phyloP scores from a whole-genome alignment of 2,888 invertebrate genomes.

The Andrena hattorfiana region DNA sequence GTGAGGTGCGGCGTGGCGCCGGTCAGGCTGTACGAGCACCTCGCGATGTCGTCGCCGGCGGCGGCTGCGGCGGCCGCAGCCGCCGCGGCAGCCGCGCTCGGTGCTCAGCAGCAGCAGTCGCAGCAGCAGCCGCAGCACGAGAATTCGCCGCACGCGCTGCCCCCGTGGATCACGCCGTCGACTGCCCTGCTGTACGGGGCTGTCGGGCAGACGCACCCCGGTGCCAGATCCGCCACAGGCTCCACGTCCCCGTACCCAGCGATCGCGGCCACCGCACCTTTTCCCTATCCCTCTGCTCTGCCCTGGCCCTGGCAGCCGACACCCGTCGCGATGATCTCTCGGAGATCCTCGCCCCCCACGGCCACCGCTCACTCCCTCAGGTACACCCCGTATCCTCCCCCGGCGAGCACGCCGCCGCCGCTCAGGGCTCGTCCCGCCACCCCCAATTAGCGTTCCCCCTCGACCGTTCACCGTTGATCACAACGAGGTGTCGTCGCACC shows the following conservation, averaged over 20 bases:
- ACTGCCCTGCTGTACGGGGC: slow-evolving; percentile 80
- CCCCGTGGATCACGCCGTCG: slow-evolving; percentile 81
- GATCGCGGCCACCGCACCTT: slow-evolving; percentile 69
- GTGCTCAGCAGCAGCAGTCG: slow-evolving; percentile 69
- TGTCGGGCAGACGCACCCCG: slow-evolving; percentile 72
- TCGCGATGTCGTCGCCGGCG: slow-evolving; percentile 78
- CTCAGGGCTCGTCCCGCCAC: slow-evolving; percentile 75
- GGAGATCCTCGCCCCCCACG: slow-evolving; percentile 80
- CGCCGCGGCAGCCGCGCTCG: slow-evolving; percentile 67
- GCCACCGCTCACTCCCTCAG: slow-evolving; percentile 84
- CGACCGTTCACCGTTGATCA: slow-evolving; percentile 27
- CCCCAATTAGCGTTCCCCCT: slow-evolving; percentile 78
- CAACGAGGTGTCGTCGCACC: background rate
- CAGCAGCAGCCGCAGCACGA: slow-evolving; percentile 74
- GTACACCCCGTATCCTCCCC: slow-evolving; percentile 79
- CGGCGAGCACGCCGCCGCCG: slow-evolving; percentile 74
- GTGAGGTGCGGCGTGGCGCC: slow-evolving; percentile 83
- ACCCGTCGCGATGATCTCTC: slow-evolving; percentile 79
- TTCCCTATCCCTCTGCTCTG: slow-evolving; percentile 76
- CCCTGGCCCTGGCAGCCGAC: slow-evolving; percentile 83
- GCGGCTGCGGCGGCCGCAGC: slow-evolving; percentile 71
- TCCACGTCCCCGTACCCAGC: slow-evolving; percentile 79
- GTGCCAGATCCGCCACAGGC: slow-evolving; percentile 62
- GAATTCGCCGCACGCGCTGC: slow-evolving; percentile 69
- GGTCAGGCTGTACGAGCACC: slow-evolving; percentile 82